phyloP scores from a whole-genome alignment of 2,797 vertebrate species.

The Lepus oiostolus region DNA sequence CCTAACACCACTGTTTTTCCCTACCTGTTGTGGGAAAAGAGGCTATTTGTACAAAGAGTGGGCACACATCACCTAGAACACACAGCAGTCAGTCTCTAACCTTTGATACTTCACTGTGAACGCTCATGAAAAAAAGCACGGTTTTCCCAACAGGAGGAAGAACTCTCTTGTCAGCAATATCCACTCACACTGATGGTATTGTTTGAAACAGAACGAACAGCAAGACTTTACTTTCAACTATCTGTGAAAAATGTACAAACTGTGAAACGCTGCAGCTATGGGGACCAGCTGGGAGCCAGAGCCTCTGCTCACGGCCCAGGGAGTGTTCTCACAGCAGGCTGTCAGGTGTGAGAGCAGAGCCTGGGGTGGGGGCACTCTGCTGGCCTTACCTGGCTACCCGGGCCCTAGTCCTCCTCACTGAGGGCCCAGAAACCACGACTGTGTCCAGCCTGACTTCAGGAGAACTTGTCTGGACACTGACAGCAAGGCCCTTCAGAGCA shows the following conservation, averaged over 20 bases:
- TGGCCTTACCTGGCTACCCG: no score
- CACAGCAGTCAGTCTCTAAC: constrained; percentile 13
- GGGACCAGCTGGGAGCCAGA: neutral
- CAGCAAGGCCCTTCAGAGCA: neutral
- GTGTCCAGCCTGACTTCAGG: neutral
- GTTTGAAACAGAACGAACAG: neutral
- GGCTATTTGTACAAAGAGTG: neutral
- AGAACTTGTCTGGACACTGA: neutral
- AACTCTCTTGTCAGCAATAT: constrained; percentile 47
- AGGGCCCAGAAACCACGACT: neutral
- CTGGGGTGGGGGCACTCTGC: no score
- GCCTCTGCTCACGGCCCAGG: neutral
- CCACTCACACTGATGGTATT: constrained; percentile 9
- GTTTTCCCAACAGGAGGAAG: constrained; percentile 38
- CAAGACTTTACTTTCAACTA: constrained; percentile 36
- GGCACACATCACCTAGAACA: neutral
- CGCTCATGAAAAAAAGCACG: neutral
- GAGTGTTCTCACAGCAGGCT: no score
- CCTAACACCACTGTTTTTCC: neutral
- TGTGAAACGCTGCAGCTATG: neutral
- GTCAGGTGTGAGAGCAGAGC: neutral
- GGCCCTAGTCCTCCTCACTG: no score
- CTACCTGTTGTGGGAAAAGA: neutral
- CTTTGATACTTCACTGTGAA: neutral
- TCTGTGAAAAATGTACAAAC: neutral